phyloP scores from a whole-genome alignment of 2,888 invertebrate genomes.

The Spicauda simplicius region DNA sequence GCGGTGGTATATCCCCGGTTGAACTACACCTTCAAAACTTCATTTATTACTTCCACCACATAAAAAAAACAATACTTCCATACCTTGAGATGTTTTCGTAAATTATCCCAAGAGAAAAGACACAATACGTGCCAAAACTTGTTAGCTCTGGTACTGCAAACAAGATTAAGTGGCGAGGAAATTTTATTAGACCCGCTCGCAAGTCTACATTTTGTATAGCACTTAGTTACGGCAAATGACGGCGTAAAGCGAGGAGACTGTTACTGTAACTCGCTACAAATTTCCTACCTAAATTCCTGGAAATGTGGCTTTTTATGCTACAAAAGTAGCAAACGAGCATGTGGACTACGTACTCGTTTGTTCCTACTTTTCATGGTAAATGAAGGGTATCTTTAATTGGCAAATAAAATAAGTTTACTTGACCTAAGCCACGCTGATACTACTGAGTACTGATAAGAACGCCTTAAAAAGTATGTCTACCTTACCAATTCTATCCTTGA shows the following conservation, averaged over 20 bases:
- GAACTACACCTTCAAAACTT: too few relatives aligned
- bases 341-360: too few relatives aligned
- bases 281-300: not conserved
- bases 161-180: conserved; percentile 28
- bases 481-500: too few relatives aligned
- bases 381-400: too few relatives aligned
- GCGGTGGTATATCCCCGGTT: too few relatives aligned
- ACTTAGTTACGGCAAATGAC: conserved; percentile 44
- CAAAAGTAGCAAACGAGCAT: not conserved
- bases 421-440: too few relatives aligned
- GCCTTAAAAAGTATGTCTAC: too few relatives aligned
- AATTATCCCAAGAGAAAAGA: not conserved
- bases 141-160: conserved; percentile 18
- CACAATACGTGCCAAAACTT: not conserved
- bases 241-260: conserved; percentile 45
- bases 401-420: too few relatives aligned
- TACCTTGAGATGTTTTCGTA: not conserved
- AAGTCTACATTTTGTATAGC: conserved; percentile 19
- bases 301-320: not conserved
- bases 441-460: too few relatives aligned
- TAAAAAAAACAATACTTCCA: too few relatives aligned
- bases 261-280: conserved; percentile 17
- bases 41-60: too few relatives aligned
- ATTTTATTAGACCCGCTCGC: conserved; percentile 26
- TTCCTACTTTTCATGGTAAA: too few relatives aligned